These are phyloP conservation scores for Anguilla anguilla DNA, from an alignment of 2,797 vertebrate species.

Conservation along the genomic window DNA sequence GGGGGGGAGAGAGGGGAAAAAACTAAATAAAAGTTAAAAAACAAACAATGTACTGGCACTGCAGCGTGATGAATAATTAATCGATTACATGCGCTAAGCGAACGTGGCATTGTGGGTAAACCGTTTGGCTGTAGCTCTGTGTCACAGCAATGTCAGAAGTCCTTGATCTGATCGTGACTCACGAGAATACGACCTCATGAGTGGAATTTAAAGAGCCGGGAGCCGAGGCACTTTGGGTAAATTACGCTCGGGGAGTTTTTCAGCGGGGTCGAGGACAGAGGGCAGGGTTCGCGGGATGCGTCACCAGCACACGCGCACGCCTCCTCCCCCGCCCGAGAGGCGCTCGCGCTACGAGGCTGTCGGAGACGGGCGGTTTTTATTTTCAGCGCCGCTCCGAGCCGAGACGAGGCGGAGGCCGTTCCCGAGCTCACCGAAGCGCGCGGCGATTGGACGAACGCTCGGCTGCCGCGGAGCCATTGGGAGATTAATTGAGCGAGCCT, in stretches of 20 bases:
- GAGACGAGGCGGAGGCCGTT: background rate
- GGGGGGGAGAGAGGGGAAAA: background rate
- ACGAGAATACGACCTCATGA: background rate
- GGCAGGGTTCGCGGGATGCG: background rate
- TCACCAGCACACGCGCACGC: no score
- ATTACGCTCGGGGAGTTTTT: background rate
- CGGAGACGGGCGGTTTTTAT: background rate
- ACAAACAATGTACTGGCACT: background rate
- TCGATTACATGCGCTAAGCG: background rate
- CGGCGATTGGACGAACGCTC: background rate
- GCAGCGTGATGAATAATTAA: constrained; percentile 9
- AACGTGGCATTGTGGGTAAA: background rate
- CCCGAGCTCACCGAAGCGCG: background rate
- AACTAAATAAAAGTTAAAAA: background rate
- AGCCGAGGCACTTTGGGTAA: background rate
- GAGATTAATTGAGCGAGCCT: background rate
- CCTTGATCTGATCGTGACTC: background rate
- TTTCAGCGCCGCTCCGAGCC: background rate
- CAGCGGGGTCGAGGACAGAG: background rate
- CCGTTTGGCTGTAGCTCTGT: background rate
- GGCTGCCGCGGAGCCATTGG: background rate
- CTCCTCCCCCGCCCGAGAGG: background rate
- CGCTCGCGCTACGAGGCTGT: background rate
- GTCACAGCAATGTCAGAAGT: background rate
- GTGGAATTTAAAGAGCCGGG: background rate